Evolutionary conservation across 2,113 vertebrate species (phyloP).

Genomic region (Rostratula benghalensis): DNA sequence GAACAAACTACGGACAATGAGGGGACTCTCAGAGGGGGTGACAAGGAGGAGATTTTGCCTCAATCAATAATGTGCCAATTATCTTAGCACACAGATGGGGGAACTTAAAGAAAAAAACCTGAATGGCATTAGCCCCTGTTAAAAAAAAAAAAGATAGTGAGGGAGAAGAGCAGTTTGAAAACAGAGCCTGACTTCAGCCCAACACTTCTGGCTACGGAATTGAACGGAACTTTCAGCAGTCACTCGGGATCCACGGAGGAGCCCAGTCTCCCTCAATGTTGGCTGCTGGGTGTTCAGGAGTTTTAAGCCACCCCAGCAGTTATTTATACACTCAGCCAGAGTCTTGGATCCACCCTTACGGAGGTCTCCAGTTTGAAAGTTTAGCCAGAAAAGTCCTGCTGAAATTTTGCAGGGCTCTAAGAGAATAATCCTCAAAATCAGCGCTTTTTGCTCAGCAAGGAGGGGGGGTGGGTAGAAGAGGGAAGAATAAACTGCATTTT

Average conservation of each 20-base stretch:
- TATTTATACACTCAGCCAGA: not conserved
- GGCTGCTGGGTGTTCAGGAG: not conserved
- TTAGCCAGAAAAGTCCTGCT: slow-evolving; percentile 6
- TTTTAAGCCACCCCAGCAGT: not conserved
- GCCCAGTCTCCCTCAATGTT: not conserved
- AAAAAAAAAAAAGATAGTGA: not conserved
- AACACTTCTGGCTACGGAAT: not conserved
- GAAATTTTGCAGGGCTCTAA: not conserved
- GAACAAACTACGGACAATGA: not conserved
- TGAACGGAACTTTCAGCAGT: not conserved
- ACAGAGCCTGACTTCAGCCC: not conserved
- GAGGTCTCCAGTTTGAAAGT: not conserved
- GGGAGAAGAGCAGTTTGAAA: not conserved
- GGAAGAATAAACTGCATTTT: too few species aligned
- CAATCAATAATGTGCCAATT: not conserved
- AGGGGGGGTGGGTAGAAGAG: too few species aligned
- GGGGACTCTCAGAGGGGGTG: not conserved
- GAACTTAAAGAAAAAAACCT: not conserved
- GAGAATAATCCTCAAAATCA: not conserved
- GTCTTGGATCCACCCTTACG: not conserved
- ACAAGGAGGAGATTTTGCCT: not conserved
- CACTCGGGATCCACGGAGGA: fast-evolving
- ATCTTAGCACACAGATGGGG: not conserved
- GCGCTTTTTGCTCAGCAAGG: not conserved
- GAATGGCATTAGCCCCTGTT: fast-evolving